Base-by-base conservation (phyloP, 1,140 invertebrate species). In the Pissodes strobi region DNA sequence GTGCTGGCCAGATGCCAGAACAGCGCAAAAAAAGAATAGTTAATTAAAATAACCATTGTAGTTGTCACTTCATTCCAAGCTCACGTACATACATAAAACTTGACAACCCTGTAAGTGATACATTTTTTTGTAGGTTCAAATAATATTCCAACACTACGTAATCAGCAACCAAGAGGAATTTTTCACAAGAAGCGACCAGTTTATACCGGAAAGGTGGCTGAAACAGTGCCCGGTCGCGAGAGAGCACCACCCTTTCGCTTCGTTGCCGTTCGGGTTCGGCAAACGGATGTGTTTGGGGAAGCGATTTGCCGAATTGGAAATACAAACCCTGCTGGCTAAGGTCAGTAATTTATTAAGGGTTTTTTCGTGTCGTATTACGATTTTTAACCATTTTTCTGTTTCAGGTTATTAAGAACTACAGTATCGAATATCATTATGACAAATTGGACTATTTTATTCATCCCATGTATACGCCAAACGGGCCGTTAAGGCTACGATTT, bases 111-210 rank as follows among this genome's bases (percentile, higher is more conserved):
- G n/a, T n/a, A n/a, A n/a, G n/a, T n/a, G n/a, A n/a, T n/a, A n/a
- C n/a, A n/a, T n/a, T n/a, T n/a, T n/a, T n/a, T 78, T 79, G 52
- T 67, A 90, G 87, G 83, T 88, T n/a, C 90, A 92, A 82, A 84
- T 91, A 0, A 88, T 93, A 18, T 93, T 92, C 74, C 90, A 90
- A 4, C 91, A 90, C 0, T 85, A 90, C 59, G 88, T 92, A 9
- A 92, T 89, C 0, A 90, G 90, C n/a, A 90, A 89, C 68, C 89
- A 91, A 86, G 85, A 90, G 48, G 83, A 90, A 73, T 91, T 89
- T 73, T 89, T 93, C 0, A 82, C 84, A 1, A 83, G 89, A 56
- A 86, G 90, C 17, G 75, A 83, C 3, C 80, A 81, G 38, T 93
- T 93, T 77, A 81, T 83, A 5, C 92, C 93, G 0, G 89, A 90